Evolutionary conservation across 2,888 invertebrate species (phyloP).

Genomic region (Macrosoma leucophasiata): DNA sequence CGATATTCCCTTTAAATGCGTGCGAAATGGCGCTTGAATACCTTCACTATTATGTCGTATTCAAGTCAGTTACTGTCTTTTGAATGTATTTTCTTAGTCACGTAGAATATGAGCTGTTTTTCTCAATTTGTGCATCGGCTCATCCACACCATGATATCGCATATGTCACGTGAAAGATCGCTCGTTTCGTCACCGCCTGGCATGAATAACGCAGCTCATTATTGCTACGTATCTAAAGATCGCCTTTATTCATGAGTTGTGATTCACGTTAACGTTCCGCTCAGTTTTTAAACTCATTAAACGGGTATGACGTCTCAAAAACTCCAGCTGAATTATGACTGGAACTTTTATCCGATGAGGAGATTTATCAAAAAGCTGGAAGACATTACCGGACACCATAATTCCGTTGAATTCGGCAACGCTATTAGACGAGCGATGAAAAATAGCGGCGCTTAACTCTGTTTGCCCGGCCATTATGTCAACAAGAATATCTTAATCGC

Average conservation of each 20-base stretch:
- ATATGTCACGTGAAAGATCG: too few species aligned
- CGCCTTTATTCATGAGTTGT: slow-evolving; percentile 46
- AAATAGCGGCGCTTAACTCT: slow-evolving; percentile 54
- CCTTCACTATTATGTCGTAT: too few species aligned
- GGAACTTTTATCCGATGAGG: not conserved
- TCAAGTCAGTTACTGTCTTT: slow-evolving; percentile 3
- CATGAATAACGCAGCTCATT: slow-evolving; percentile 54
- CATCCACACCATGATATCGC: slow-evolving; percentile 39
- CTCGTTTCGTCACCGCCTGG: slow-evolving; percentile 42
- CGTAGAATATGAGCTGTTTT: slow-evolving; percentile 11
- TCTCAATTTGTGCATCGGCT: slow-evolving; percentile 20
- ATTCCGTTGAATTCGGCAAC: slow-evolving; percentile 9
- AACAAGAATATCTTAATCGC: slow-evolving; percentile 66
- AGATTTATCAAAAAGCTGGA: too few species aligned
- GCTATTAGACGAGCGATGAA: slow-evolving; percentile 34
- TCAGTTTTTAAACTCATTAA: too few species aligned
- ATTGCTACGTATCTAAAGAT: slow-evolving; percentile 45
- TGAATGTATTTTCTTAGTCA: slow-evolving; percentile 1
- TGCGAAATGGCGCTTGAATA: slow-evolving; percentile 12
- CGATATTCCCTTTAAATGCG: slow-evolving; percentile 22
- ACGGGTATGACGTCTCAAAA: too few species aligned
- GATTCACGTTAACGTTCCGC: slow-evolving; percentile 22
- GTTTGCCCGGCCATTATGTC: slow-evolving; percentile 64
- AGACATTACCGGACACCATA: slow-evolving; percentile 10
- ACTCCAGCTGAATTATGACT: slow-evolving; percentile 5